phyloP scores from a whole-genome alignment of 2,797 vertebrate genomes.

The Zenarchopterus dispar region DNA sequence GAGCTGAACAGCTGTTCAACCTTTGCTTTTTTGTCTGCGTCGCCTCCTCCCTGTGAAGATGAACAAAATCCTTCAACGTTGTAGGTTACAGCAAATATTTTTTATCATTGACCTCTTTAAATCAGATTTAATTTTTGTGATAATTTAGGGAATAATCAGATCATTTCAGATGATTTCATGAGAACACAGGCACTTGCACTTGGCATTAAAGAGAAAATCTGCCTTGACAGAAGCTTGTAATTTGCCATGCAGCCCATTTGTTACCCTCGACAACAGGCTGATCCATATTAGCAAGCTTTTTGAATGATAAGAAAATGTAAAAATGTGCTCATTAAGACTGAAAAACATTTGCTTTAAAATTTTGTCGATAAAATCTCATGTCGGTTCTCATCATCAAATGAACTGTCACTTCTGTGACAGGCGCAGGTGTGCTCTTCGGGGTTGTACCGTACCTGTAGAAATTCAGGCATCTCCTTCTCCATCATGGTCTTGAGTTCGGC shows the following conservation, averaged over 20 bases:
- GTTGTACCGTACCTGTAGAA: conserved; percentile 71
- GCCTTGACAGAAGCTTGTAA: too few species aligned
- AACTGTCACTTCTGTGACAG: not conserved
- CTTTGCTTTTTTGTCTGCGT: conserved; percentile 57
- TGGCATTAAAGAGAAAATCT: too few species aligned
- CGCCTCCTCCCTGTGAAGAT: conserved; percentile 43
- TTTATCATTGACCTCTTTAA: not conserved
- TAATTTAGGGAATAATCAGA: too few species aligned
- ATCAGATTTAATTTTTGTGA: too few species aligned
- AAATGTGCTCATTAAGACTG: not conserved
- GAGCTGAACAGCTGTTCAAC: conserved; percentile 72
- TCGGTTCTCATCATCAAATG: not conserved
- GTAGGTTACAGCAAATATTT: not conserved
- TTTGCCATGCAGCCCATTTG: too few species aligned
- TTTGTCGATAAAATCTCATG: too few species aligned
- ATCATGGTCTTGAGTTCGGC: conserved; percentile 74
- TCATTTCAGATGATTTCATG: too few species aligned
- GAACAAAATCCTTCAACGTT: not conserved
- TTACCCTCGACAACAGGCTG: too few species aligned
- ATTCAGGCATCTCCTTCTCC: conserved; percentile 78
- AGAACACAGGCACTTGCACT: too few species aligned
- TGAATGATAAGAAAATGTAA: not conserved
- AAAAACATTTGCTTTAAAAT: not conserved
- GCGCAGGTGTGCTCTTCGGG: not conserved
- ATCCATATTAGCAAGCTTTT: too few species aligned